Evolutionary conservation across 2,113 vertebrate species (phyloP).

Genomic region (Lampris incognitus): DNA sequence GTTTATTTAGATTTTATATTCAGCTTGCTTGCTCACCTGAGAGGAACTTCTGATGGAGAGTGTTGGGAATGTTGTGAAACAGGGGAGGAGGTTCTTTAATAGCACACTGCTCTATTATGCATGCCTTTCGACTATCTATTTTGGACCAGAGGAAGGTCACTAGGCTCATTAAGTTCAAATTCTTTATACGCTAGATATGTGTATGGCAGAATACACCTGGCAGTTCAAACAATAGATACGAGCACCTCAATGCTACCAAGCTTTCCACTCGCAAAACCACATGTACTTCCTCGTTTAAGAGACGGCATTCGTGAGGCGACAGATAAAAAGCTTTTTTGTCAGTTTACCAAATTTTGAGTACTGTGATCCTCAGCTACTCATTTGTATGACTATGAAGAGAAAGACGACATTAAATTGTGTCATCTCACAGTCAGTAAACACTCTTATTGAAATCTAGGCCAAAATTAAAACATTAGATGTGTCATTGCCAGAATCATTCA

Average conservation of each 20-base stretch:
- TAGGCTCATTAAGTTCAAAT: conserved; percentile 33
- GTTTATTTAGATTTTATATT: conserved; percentile 66
- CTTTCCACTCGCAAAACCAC: not conserved
- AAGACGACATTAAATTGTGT: not conserved
- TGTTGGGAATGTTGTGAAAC: conserved; percentile 45
- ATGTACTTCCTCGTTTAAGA: not conserved
- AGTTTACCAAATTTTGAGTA: conserved; percentile 2
- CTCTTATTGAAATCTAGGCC: conserved; percentile 8
- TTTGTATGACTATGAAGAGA: conserved; percentile 24
- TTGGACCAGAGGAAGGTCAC: conserved; percentile 47
- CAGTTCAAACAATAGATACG: conserved; percentile 17
- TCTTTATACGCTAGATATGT: conserved; percentile 44
- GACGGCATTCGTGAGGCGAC: not conserved
- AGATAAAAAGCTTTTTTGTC: not conserved
- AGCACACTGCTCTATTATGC: conserved; percentile 43
- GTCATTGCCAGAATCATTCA: conserved; percentile 49
- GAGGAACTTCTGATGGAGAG: conserved; percentile 43
- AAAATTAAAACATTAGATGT: conserved; percentile 25
- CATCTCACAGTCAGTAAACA: conserved; percentile 50
- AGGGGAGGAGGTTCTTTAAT: conserved; percentile 28
- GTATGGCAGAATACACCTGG: conserved; percentile 46
- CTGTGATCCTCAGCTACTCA: conserved; percentile 5
- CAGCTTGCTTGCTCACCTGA: conserved; percentile 47
- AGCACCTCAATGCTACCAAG: not conserved
- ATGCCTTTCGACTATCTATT: conserved; percentile 61